These are phyloP conservation scores for Acronicta leporina DNA, from an alignment of 2,888 invertebrate genomes.

Conservation along the genomic window DNA sequence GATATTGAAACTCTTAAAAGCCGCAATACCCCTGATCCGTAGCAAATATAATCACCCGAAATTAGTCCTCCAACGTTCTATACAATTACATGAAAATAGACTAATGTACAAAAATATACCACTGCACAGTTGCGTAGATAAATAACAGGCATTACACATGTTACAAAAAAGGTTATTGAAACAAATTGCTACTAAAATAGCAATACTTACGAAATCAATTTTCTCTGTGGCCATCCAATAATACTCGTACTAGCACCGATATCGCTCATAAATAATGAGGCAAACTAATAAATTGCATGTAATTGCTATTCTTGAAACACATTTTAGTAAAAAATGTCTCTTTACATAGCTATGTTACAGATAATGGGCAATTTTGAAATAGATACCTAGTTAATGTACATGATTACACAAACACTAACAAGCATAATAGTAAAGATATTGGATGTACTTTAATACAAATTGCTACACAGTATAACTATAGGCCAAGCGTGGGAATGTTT, in stretches of 20 bases:
- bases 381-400: constrained; percentile 19
- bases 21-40: background rate
- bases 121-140: constrained; percentile 11
- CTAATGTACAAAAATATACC: constrained; percentile 6
- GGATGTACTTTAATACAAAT: background rate
- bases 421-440: constrained; percentile 13
- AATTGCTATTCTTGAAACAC: constrained; percentile 27
- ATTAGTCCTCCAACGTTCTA: constrained; percentile 9
- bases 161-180: constrained; percentile 21
- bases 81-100: constrained; percentile 21
- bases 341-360: constrained; percentile 6
- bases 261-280: constrained; percentile 16
- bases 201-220: constrained; percentile 23
- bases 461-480: background rate
- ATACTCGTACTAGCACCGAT: constrained; percentile 3
- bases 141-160: constrained; percentile 29
- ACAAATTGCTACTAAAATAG: constrained; percentile 27
- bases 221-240: constrained; percentile 6
- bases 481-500: too few relatives aligned
- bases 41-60: constrained; percentile 8
- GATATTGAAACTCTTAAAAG: too few relatives aligned
- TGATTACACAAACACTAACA: constrained; percentile 32
- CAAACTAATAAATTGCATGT: constrained; percentile 24
- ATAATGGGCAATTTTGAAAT: constrained; percentile 32
- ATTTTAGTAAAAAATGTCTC: constrained; percentile 12